Evolutionary conservation across 1,140 invertebrate genomes (phyloP).

Genomic region (Potamilus streckersoni): DNA sequence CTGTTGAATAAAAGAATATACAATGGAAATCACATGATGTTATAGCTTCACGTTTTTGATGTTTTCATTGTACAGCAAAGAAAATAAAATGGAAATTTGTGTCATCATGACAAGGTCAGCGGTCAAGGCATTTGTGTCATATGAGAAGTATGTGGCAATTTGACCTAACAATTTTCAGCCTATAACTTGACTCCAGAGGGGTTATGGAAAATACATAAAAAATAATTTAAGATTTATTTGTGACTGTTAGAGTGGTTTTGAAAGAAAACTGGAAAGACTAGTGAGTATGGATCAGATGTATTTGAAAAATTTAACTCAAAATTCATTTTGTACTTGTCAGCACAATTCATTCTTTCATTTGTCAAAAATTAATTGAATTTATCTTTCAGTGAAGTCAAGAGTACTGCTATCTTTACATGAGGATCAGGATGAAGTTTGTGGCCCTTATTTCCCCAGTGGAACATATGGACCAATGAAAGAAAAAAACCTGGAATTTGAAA

Average conservation of each 20-base stretch:
- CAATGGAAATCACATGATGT: too few species aligned
- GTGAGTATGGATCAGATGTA: neutral
- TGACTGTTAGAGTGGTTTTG: neutral
- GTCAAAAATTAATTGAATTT: slow-evolving; percentile 1
- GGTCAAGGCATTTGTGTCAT: too few species aligned
- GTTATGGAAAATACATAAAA: too few species aligned
- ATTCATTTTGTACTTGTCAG: neutral
- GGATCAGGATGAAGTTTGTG: slow-evolving; percentile 45
- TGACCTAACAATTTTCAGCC: too few species aligned
- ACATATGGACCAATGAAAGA: slow-evolving; percentile 26
- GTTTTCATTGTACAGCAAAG: too few species aligned
- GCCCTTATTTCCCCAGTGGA: slow-evolving; percentile 35
- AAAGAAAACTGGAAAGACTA: neutral
- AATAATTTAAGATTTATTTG: too few species aligned
- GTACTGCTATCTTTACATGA: slow-evolving; percentile 56
- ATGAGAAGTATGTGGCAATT: too few species aligned
- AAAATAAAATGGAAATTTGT: too few species aligned
- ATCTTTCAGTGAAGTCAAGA: slow-evolving; percentile 58
- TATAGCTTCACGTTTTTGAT: too few species aligned
- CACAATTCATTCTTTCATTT: neutral
- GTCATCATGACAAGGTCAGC: too few species aligned
- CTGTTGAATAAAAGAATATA: too few species aligned
- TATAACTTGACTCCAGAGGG: too few species aligned
- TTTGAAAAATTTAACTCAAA: neutral
- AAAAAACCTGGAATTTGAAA: slow-evolving; percentile 22